Evolutionary conservation across 2,888 invertebrate species (phyloP).

Genomic region (Graphium colonna): DNA sequence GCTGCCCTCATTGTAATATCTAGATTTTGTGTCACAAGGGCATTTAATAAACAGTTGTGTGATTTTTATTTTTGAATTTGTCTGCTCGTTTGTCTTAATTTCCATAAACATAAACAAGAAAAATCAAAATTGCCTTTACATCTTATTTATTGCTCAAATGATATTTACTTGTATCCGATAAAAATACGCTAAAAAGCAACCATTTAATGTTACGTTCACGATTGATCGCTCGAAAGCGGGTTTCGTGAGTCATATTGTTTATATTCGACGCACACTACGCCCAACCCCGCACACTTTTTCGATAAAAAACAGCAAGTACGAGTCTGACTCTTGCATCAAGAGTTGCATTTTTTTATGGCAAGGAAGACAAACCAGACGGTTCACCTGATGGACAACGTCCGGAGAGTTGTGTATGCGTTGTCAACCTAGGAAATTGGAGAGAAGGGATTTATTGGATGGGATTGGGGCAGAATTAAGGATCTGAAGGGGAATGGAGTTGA

Average conservation of each 20-base stretch:
- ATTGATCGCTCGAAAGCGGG: slow-evolving; percentile 6
- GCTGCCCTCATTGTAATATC: neutral
- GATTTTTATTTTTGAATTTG: too few relatives aligned
- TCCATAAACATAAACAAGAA: too few relatives aligned
- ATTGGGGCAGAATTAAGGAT: too few relatives aligned
- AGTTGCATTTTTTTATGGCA: too few relatives aligned
- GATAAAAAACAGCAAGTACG: neutral
- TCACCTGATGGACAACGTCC: neutral
- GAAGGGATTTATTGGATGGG: too few relatives aligned
- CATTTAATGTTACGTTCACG: neutral
- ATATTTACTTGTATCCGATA: neutral
- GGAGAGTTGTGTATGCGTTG: too few relatives aligned
- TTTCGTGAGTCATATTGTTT: neutral
- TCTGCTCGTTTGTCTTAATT: too few relatives aligned
- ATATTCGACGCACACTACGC: neutral
- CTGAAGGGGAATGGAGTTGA: too few relatives aligned
- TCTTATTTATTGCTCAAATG: neutral
- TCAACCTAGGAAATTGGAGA: too few relatives aligned
- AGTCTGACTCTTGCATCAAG: neutral
- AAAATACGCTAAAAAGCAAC: neutral
- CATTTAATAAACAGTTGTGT: neutral
- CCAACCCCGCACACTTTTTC: neutral
- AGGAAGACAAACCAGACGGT: too few relatives aligned
- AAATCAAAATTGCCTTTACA: too few relatives aligned
- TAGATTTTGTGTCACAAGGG: neutral